Percentiles rank a stretch among this genome's conserved stretches.
These are phyloP conservation scores for Sarcophaga peregrina DNA, from an alignment of 1,140 invertebrate species.

Conservation along the genomic window DNA sequence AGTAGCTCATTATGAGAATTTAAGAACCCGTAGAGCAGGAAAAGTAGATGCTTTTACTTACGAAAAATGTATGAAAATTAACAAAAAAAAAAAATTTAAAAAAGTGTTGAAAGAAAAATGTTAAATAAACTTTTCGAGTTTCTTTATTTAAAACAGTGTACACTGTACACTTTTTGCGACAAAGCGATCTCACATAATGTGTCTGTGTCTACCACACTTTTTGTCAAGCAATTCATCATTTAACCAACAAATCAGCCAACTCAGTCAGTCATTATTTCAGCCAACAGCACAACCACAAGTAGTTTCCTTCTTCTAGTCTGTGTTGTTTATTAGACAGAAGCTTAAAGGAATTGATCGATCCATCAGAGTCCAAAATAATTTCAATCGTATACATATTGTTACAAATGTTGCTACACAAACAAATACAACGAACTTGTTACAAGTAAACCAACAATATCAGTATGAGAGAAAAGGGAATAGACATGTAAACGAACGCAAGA, in stretches of 20 bases:
- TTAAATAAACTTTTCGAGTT: conserved; percentile 27
- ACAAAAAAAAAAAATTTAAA: neutral
- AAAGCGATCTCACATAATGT: neutral
- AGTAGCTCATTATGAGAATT: conserved; percentile 13
- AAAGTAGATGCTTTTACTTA: neutral
- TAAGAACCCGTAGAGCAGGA: conserved; percentile 6
- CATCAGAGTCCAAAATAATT: neutral
- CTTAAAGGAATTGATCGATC: neutral
- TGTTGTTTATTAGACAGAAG: conserved; percentile 10
- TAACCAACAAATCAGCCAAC: conserved; percentile 19
- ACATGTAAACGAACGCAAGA: no score
- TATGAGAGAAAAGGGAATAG: no score
- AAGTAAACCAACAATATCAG: no score
- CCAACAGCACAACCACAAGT: neutral
- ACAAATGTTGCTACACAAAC: no score
- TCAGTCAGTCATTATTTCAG: neutral
- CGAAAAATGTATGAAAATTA: conserved; percentile 15
- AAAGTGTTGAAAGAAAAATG: conserved; percentile 14
- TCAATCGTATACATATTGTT: no score
- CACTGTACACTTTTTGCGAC: no score
- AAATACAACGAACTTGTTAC: neutral
- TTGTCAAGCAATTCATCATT: conserved; percentile 1
- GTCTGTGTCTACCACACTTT: neutral
- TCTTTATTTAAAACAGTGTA: neutral
- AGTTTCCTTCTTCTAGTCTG: neutral